A percentile compares a stretch with the other conserved stretches of the same genome.
Evolutionary conservation across 2,113 vertebrate species (phyloP).

Genomic region (Coreoperca whiteheadi): DNA sequence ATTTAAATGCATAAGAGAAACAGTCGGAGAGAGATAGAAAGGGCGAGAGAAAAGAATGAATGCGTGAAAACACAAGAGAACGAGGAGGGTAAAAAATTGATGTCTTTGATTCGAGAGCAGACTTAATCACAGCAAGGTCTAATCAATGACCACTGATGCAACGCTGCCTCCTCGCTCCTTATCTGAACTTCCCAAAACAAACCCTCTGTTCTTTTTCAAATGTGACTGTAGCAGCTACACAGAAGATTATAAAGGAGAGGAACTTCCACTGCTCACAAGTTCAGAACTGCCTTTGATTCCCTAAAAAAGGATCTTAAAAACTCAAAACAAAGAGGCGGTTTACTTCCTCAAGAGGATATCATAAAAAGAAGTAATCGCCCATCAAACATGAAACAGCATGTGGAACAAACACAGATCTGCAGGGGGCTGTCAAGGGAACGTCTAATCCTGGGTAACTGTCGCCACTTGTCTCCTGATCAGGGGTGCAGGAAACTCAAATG

Average conservation of each 20-base stretch:
- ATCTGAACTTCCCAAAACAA: constrained; percentile 28
- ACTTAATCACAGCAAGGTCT: constrained; percentile 38
- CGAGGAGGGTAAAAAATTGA: not conserved
- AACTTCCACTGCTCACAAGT: constrained; percentile 27
- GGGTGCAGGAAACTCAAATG: constrained; percentile 29
- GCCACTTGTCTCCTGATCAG: constrained; percentile 27
- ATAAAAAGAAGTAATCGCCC: not conserved
- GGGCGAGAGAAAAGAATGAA: not conserved
- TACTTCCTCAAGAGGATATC: constrained; percentile 25
- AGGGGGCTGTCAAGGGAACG: constrained; percentile 39
- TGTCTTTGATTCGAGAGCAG: constrained; percentile 52
- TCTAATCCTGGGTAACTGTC: constrained; percentile 37
- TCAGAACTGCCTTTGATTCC: constrained; percentile 50
- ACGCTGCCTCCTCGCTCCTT: not conserved
- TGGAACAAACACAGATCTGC: constrained; percentile 51
- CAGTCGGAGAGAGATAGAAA: not conserved
- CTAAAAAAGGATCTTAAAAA: constrained; percentile 27
- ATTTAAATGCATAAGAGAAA: constrained; percentile 19
- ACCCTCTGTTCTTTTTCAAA: not conserved
- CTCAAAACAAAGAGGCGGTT: constrained; percentile 23
- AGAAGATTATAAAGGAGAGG: constrained; percentile 18
- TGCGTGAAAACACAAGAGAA: constrained; percentile 9
- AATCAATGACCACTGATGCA: constrained; percentile 42
- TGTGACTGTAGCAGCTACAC: not conserved
- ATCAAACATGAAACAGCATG: constrained; percentile 42